Evolutionary conservation across 2,888 invertebrate species (phyloP), one percentile per base, ranked within the genome.

Genomic region (Anorthoa munda): DNA sequence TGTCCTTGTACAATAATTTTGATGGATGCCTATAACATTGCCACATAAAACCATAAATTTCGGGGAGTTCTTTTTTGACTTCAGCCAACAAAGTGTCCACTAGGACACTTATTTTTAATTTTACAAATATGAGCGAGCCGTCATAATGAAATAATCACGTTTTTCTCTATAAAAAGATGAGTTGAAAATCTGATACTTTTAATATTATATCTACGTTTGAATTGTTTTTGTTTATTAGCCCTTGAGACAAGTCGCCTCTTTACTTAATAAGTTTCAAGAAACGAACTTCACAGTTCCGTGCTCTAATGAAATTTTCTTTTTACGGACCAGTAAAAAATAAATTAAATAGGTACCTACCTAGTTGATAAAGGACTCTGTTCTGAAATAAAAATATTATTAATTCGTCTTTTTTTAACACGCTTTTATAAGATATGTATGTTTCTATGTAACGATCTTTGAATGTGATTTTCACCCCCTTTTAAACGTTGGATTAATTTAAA

Each of bases 261-360:
- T 58, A 56, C 56, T 61, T 58, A 61, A 61, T 39, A 77, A 56
- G 51, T 56, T 13, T 61, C 21, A 63, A 50, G 39, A 56, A 63
- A 66, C 7, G 26, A 17, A 23, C 45, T 66, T 69, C n/a, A 55
- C 23, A 53, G 26, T 46, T 68, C 26, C n/a, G 26, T 45, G 17
- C 13, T 51, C n/a, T 55, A 71, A 45, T 31, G n/a, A 58, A 59
- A 72, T 66, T 69, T 59, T 21, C 5, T 66, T 39, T 58, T 51
- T 51, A 71, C 12, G 21, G 26, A 39, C 51, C 45, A 18, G 61
- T 55, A 12, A 39, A 21, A 39, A 65, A 26, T 18, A 45, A 72
- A 73, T n/a, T 55, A 65, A 55, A 56, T 63, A n/a, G n/a, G n/a
- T n/a, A 31, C 31, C 31, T 31, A 31, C n/a, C 46, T 71, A 39